Base-by-base conservation (phyloP, 2,888 invertebrate species). In the Synergus itoensis region DNA sequence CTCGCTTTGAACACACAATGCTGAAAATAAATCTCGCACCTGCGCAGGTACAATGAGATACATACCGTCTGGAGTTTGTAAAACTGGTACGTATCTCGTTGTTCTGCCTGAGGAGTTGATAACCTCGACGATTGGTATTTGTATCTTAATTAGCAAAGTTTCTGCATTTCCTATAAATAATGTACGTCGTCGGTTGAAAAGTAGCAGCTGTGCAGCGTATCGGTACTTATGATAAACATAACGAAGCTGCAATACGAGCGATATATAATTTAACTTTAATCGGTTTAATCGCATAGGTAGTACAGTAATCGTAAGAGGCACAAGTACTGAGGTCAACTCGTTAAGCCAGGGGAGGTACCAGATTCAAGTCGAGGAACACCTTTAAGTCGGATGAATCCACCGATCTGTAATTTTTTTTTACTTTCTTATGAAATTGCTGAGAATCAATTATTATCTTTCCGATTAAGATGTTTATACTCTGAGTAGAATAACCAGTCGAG, bases 261-360 rank as follows among this genome's bases (percentile, higher is more conserved):
- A 79, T 69, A 76, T 80, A 73, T 78, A 82, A 82, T 81, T 81
- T 78, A 77, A 8, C 65, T 81, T 80, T 81, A 81, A 79, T 81
- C 76, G 73, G 12, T 63, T 77, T 78, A 77, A 77, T 79, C 41
- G 21, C n/a, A 36, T 36, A 62, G 62, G 21, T 40, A 77, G 21
- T 45, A 5, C 43, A 43, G 60, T 60, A 60, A 18, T 21, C 1
- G 12, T 8, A 60, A 21, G 12, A 21, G 12, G 18, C 18, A 60
- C 9, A 18, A 60, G 60, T 60, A 60, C 60, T 18, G 67, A 40
- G 45, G 45, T 48, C 43, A 11, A 40, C 28, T 69, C 28, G 45
- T 69, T 69, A 28, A 14, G 21, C 9, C 9, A 14, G 21, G 40
- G 18, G 40, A 57, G 60, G 36, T 36, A 76, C 60, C 60, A 21